These are phyloP conservation scores for Lithosia quadra DNA, from an alignment of 2,888 invertebrate genomes.

Conservation along the genomic window DNA sequence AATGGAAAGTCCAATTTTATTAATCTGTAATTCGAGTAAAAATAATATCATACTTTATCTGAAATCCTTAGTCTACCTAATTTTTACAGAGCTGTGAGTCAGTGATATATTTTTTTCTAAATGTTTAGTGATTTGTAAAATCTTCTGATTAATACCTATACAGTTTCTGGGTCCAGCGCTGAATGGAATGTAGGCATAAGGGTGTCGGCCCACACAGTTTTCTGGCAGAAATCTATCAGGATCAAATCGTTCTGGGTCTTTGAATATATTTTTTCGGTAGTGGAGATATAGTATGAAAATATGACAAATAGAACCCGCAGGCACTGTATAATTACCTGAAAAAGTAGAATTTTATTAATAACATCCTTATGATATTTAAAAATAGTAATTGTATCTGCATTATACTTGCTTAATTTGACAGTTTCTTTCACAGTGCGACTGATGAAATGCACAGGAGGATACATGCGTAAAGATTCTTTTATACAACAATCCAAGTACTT, in stretches of 20 bases:
- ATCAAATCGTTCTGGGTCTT: constrained; percentile 89
- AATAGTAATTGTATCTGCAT: not conserved
- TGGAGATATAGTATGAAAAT: constrained; percentile 88
- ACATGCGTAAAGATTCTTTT: constrained; percentile 89
- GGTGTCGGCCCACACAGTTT: constrained; percentile 82
- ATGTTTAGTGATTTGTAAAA: not conserved
- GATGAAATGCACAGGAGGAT: constrained; percentile 89
- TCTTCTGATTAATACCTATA: constrained; percentile 78
- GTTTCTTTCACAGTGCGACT: constrained; percentile 85
- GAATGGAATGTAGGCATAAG: constrained; percentile 89
- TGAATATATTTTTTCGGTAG: constrained; percentile 87
- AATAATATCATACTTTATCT: too few relatives aligned
- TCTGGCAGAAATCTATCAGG: constrained; percentile 91
- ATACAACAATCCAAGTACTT: constrained; percentile 89
- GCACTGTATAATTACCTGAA: constrained; percentile 69
- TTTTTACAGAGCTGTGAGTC: too few relatives aligned
- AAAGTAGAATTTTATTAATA: not conserved
- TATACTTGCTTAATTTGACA: constrained; percentile 79
- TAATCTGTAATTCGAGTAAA: too few relatives aligned
- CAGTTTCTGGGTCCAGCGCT: constrained; percentile 90
- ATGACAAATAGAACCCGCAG: constrained; percentile 83
- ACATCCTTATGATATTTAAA: not conserved
- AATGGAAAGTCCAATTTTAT: too few relatives aligned
- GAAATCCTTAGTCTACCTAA: too few relatives aligned
- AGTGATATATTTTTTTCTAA: too few relatives aligned